Percentiles rank a stretch among this genome's conserved stretches.
Conservation (phyloP, 2,113 vertebrate genomes). For the Macrotus californicus region DNA sequence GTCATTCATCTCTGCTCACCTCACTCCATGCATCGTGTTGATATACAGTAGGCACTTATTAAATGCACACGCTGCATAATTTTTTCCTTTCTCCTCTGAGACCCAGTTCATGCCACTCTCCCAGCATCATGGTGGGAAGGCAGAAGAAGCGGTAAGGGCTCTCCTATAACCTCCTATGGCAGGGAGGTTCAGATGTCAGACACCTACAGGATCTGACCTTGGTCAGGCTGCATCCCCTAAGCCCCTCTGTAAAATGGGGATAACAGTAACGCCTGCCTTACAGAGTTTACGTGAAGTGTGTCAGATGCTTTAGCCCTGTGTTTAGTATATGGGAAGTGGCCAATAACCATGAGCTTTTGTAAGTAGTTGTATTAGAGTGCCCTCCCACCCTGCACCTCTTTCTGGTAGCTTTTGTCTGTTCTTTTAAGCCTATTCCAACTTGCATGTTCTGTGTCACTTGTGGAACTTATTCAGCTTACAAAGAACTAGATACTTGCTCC, state of each 20-base stretch:
- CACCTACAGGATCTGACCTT: neutral
- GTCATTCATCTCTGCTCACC: neutral
- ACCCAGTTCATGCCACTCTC: neutral
- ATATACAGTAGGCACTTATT: neutral
- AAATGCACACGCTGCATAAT: rapidly evolving
- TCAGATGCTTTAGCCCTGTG: no score
- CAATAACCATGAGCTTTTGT: rapidly evolving
- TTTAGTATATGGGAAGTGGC: neutral
- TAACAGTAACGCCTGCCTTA: neutral
- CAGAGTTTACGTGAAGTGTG: neutral
- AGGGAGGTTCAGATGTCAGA: neutral
- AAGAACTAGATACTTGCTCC: neutral
- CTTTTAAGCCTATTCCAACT: neutral
- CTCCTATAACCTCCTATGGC: rapidly evolving
- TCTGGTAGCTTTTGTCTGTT: neutral
- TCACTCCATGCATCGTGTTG: neutral
- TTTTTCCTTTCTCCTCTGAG: neutral
- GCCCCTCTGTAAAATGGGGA: neutral
- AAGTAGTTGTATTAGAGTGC: no score
- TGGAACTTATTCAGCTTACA: neutral
- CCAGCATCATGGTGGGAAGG: neutral
- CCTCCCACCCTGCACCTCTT: neutral
- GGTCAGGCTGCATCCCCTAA: neutral
- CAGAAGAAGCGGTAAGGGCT: neutral
- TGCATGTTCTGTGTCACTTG: neutral